A percentile compares a stretch with the other conserved stretches of the same genome.
Evolutionary conservation across 2,797 vertebrate genomes (phyloP).

Genomic region (Pantherophis vulpinus): DNA sequence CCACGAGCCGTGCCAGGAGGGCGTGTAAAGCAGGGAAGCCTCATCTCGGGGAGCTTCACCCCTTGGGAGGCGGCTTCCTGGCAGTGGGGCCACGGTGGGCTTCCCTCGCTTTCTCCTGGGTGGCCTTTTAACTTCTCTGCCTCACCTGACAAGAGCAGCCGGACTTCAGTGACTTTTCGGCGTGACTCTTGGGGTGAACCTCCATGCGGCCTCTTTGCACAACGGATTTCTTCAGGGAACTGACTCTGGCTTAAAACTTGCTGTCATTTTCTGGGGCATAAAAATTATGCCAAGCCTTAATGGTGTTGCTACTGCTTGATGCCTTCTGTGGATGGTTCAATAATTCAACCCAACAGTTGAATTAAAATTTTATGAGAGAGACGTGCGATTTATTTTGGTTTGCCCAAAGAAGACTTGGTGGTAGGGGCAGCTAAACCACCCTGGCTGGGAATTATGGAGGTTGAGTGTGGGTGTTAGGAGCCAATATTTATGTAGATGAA

Average conservation of each 20-base stretch:
- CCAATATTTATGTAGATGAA: not conserved
- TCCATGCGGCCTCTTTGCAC: not conserved
- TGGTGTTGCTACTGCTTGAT: slow-evolving; percentile 20
- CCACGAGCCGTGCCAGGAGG: not conserved
- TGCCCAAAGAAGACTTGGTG: too few species aligned
- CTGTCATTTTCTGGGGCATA: slow-evolving; percentile 9
- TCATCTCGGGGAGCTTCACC: not conserved
- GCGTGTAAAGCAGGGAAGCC: not conserved
- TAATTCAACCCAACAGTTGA: too few species aligned
- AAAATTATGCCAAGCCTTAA: slow-evolving; percentile 51
- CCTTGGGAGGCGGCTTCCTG: not conserved
- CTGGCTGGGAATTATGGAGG: not conserved
- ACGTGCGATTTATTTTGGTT: too few species aligned
- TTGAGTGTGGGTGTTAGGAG: not conserved
- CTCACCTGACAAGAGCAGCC: not conserved
- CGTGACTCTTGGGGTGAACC: not conserved
- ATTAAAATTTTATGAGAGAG: not conserved
- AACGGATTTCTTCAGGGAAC: slow-evolving; percentile 43
- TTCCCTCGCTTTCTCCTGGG: not conserved
- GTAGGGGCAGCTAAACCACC: not conserved
- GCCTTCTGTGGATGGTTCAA: not conserved
- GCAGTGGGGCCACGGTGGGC: not conserved
- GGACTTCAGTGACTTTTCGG: not conserved
- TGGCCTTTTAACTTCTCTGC: not conserved
- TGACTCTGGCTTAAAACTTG: slow-evolving; percentile 11